phyloP scores from a whole-genome alignment of 2,797 vertebrate genomes.

The Decapterus maruadsi region DNA sequence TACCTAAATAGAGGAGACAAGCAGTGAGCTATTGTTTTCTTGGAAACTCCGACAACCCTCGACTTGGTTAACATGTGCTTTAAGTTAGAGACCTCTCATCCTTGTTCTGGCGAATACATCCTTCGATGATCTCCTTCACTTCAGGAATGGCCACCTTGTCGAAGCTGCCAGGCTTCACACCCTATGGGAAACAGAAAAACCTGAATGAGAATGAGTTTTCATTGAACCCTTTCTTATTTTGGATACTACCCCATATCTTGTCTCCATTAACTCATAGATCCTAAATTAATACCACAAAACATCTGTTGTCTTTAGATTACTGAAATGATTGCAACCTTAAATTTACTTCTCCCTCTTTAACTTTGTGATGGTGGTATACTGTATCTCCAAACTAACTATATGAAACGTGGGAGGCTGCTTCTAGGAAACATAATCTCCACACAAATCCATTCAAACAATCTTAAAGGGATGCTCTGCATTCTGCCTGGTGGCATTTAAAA shows the following conservation, averaged over 20 bases:
- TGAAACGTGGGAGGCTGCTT: not conserved
- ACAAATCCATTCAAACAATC: not conserved
- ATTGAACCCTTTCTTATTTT: slow-evolving; percentile 19
- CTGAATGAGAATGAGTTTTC: slow-evolving; percentile 69
- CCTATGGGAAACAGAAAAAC: slow-evolving; percentile 88
- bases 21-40: slow-evolving; percentile 32
- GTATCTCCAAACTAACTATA: slow-evolving; percentile 1
- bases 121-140: slow-evolving; percentile 99
- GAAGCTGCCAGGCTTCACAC: slow-evolving; percentile 98
- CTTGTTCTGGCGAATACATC: slow-evolving; percentile 98
- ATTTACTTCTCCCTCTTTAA: slow-evolving; percentile 17
- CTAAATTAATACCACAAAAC: not conserved
- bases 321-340: not conserved
- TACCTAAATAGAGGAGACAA: slow-evolving; percentile 84
- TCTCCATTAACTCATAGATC: slow-evolving; percentile 3
- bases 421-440: not conserved
- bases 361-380: not conserved
- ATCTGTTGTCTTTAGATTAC: not conserved
- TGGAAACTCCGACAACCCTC: not conserved
- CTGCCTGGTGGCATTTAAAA: slow-evolving; percentile 16
- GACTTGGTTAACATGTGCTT: slow-evolving; percentile 1
- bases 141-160: slow-evolving; percentile 99
- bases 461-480: not conserved
- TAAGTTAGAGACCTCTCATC: slow-evolving; percentile 90
- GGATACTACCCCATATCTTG: slow-evolving; percentile 8